phyloP scores from a whole-genome alignment of 2,113 vertebrate species.

The Oceanodroma tethys region DNA sequence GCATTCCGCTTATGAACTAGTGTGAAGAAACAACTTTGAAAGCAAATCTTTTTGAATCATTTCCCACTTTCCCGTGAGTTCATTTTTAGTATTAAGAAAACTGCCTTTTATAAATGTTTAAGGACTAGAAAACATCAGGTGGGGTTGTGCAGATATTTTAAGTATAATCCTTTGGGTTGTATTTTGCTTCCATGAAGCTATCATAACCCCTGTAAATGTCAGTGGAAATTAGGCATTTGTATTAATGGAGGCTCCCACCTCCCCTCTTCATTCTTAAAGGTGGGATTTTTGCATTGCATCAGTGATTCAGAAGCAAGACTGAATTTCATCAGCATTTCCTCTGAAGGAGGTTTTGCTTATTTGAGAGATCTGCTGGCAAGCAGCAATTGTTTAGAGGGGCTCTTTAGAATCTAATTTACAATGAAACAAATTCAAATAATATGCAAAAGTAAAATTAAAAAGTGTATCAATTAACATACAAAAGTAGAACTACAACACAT shows the following conservation, averaged over 20 bases:
- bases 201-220: slow-evolving; percentile 60
- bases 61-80: slow-evolving; percentile 24
- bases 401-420: slow-evolving; percentile 63
- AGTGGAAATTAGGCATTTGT: slow-evolving; percentile 56
- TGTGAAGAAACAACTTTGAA: neutral
- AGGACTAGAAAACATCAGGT: slow-evolving; percentile 36
- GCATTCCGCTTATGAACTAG: neutral
- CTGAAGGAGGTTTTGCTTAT: slow-evolving; percentile 22
- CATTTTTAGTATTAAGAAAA: slow-evolving; percentile 45
- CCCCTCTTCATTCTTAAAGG: neutral
- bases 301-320: neutral
- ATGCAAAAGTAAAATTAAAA: slow-evolving; percentile 68
- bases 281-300: slow-evolving; percentile 16
- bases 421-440: slow-evolving; percentile 64
- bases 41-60: neutral
- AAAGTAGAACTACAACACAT: slow-evolving; percentile 44
- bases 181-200: slow-evolving; percentile 39
- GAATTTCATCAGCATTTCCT: slow-evolving; percentile 53
- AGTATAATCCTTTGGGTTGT: slow-evolving; percentile 43
- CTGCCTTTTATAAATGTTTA: slow-evolving; percentile 14
- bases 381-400: slow-evolving; percentile 41
- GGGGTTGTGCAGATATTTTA: slow-evolving; percentile 23
- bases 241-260: neutral
- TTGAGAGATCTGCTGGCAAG: slow-evolving; percentile 20
- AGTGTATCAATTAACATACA: slow-evolving; percentile 70